Conservation (phyloP, 2,888 invertebrate genomes). For the Melangyna quadrimaculata region DNA sequence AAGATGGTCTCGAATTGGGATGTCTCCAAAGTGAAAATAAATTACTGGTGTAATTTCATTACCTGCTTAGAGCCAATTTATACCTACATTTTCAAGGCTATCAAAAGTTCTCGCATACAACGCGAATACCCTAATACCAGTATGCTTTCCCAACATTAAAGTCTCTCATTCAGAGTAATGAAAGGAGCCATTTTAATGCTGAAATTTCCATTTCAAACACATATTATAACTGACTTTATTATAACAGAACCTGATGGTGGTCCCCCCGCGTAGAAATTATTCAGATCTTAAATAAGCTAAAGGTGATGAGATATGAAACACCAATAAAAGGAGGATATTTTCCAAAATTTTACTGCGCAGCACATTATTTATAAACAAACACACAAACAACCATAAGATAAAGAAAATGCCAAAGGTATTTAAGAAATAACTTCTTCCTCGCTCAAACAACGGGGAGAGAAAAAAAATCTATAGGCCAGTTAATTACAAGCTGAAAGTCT, state of each 20-base stretch:
- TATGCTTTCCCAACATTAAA: conserved; percentile 1
- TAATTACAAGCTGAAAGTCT: conserved; percentile 41
- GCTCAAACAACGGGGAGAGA: too few relatives aligned
- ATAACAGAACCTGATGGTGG: not conserved
- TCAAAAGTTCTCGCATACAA: not conserved
- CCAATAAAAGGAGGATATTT: conserved; percentile 8
- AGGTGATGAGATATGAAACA: not conserved
- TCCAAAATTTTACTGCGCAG: conserved; percentile 6
- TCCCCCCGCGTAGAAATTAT: not conserved
- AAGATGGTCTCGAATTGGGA: not conserved
- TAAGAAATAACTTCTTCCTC: not conserved
- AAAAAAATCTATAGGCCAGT: not conserved
- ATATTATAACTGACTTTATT: conserved; percentile 9
- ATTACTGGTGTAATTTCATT: conserved; percentile 57
- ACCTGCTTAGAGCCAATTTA: conserved; percentile 49
- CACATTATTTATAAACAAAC: conserved; percentile 10
- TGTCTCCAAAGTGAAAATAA: conserved; percentile 31
- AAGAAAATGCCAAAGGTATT: not conserved
- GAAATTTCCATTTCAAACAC: conserved; percentile 14
- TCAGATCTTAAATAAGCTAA: conserved; percentile 8
- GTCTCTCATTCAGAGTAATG: not conserved
- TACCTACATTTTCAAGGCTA: conserved; percentile 22
- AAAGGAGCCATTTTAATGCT: not conserved
- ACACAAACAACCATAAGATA: not conserved
- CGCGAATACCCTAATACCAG: not conserved